Conservation (phyloP, 2,888 invertebrate species). For the Archips xylosteana region DNA sequence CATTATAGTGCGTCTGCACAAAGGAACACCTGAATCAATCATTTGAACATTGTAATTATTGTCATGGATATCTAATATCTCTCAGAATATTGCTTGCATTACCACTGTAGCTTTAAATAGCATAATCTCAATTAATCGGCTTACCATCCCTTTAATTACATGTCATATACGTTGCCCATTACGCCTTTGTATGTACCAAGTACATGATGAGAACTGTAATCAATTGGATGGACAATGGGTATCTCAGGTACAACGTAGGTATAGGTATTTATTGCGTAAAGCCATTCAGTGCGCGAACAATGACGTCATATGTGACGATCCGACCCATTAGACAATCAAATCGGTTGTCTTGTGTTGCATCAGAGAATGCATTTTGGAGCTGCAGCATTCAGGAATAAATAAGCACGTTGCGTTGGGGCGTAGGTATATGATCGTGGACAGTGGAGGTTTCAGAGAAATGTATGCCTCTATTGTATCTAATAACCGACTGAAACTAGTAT, state of each 20-base stretch:
- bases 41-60: too few relatives aligned
- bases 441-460: not conserved
- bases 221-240: slow-evolving; percentile 23
- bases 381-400: not conserved
- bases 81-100: slow-evolving; percentile 9
- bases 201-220: slow-evolving; percentile 25
- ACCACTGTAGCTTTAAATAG: slow-evolving; percentile 10
- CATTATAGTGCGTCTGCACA: too few relatives aligned
- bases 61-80: slow-evolving; percentile 36
- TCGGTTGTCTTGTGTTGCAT: slow-evolving; percentile 10
- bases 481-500: not conserved
- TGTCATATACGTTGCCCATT: slow-evolving; percentile 42
- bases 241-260: slow-evolving; percentile 7
- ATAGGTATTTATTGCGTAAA: slow-evolving; percentile 21
- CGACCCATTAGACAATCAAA: slow-evolving; percentile 21
- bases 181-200: not conserved
- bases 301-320: slow-evolving; percentile 33
- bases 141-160: slow-evolving; percentile 63
- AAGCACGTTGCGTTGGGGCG: not conserved
- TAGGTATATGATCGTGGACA: not conserved
- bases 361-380: slow-evolving; percentile 4
- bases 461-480: not conserved
- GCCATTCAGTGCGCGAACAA: slow-evolving; percentile 18
- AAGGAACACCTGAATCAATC: too few relatives aligned
- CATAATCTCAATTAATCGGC: slow-evolving; percentile 61